phyloP scores from a whole-genome alignment of 2,888 invertebrate species.

The Hypena proboscidalis region DNA sequence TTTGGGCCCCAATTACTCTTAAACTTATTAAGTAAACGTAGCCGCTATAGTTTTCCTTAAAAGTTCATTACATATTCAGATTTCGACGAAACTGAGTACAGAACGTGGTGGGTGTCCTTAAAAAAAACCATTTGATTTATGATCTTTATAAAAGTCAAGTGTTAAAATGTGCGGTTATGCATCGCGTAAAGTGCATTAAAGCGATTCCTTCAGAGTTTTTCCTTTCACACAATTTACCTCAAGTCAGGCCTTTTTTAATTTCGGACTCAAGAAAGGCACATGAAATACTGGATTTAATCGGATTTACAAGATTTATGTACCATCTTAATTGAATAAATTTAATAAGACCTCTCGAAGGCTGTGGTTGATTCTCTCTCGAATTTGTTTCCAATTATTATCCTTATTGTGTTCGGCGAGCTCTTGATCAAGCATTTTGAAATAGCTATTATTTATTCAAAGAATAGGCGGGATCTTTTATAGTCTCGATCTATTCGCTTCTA shows the following conservation, averaged over 20 bases:
- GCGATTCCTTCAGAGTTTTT: slow-evolving; percentile 19
- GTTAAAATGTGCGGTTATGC: slow-evolving; percentile 15
- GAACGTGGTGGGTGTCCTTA: too few relatives aligned
- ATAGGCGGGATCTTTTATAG: neutral
- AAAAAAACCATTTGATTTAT: slow-evolving; percentile 8
- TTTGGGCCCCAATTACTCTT: too few relatives aligned
- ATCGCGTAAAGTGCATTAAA: slow-evolving; percentile 28
- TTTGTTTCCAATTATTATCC: slow-evolving; percentile 27
- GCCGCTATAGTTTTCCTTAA: too few relatives aligned
- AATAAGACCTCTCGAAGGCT: slow-evolving; percentile 17
- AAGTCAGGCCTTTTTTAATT: slow-evolving; percentile 17
- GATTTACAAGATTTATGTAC: slow-evolving; percentile 20
- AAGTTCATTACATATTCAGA: too few relatives aligned
- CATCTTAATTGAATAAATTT: slow-evolving; percentile 28
- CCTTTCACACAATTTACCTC: slow-evolving; percentile 19
- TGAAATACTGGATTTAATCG: slow-evolving; percentile 16
- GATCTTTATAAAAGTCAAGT: slow-evolving; percentile 7
- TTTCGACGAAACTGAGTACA: too few relatives aligned
- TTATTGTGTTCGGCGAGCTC: slow-evolving; percentile 12
- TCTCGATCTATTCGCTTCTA: too few relatives aligned
- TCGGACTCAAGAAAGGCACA: slow-evolving; percentile 2
- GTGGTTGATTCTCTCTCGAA: slow-evolving; percentile 11
- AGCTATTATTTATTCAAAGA: slow-evolving; percentile 2
- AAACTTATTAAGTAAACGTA: too few relatives aligned
- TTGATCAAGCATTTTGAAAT: slow-evolving; percentile 4